phyloP scores from a whole-genome alignment of 2,113 vertebrate species.

The Indicator maculatus region DNA sequence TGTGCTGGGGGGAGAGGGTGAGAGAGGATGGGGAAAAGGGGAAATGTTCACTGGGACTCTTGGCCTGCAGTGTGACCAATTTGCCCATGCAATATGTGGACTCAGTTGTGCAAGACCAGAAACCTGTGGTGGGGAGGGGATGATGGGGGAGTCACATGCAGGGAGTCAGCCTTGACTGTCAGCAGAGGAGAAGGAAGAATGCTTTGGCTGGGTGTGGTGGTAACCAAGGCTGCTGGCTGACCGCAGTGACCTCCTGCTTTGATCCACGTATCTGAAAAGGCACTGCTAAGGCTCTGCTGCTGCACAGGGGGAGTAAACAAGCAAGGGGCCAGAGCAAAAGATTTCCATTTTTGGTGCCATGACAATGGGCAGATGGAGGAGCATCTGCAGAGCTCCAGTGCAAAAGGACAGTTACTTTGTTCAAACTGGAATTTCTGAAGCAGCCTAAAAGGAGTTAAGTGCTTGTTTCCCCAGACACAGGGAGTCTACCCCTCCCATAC shows the following conservation, averaged over 20 bases:
- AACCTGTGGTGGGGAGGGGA: conserved; percentile 58
- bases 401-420: background rate
- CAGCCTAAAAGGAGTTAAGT: background rate
- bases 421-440: background rate
- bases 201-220: conserved; percentile 35
- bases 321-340: background rate
- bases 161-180: conserved; percentile 61
- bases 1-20: background rate
- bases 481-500: accelerated
- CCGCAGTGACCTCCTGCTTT: conserved; percentile 62
- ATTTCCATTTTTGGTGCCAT: conserved; percentile 1
- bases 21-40: conserved; percentile 46
- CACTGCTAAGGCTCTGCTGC: background rate
- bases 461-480: background rate
- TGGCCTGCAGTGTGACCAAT: conserved; percentile 36
- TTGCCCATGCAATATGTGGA: conserved; percentile 41
- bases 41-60: conserved; percentile 55
- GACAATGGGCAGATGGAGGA: conserved; percentile 36
- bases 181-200: conserved; percentile 55
- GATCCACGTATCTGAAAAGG: conserved; percentile 4
- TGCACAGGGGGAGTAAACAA: background rate
- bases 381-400: background rate
- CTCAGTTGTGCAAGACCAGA: conserved; percentile 67
- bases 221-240: conserved; percentile 27
- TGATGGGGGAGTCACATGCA: conserved; percentile 50